Conservation (phyloP, 1,140 invertebrate species). For the Oedothorax gibbosus region DNA sequence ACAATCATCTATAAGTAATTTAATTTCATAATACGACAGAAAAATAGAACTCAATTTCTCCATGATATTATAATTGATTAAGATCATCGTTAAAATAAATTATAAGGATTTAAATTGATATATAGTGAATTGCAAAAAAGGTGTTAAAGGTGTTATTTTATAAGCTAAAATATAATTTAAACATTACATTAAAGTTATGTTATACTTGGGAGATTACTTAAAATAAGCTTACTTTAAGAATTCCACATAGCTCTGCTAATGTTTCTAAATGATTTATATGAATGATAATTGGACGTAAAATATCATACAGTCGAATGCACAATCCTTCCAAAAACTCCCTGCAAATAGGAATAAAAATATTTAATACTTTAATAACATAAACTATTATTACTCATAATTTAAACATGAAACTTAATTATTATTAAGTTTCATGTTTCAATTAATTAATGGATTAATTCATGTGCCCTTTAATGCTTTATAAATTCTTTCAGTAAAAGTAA, state of each 20-base stretch:
- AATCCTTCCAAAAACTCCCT: slow-evolving; percentile 81
- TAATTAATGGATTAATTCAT: too few species aligned
- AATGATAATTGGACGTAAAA: slow-evolving; percentile 93
- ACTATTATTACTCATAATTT: neutral
- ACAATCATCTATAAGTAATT: too few species aligned
- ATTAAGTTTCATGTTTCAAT: too few species aligned
- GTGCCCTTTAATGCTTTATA: too few species aligned
- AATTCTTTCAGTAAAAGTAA: too few species aligned
- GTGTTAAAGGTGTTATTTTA: neutral
- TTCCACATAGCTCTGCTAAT: slow-evolving; percentile 94
- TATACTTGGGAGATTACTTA: too few species aligned
- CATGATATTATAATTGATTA: too few species aligned
- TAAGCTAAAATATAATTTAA: neutral
- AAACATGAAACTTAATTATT: too few species aligned
- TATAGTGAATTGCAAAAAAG: neutral
- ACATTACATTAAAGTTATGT: too few species aligned
- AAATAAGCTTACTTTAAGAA: slow-evolving; percentile 74
- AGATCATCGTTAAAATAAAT: too few species aligned
- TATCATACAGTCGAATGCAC: slow-evolving; percentile 92
- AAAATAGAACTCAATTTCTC: too few species aligned
- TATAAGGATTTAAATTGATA: neutral
- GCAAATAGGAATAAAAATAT: slow-evolving; percentile 59
- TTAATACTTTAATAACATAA: neutral
- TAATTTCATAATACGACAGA: too few species aligned
- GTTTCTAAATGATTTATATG: slow-evolving; percentile 98